Percentiles rank a stretch among this genome's conserved stretches.
Evolutionary conservation across 37 sponge, comb jelly and placozoan species (phyloP).

Genomic region (Chondrosia reniformis): DNA sequence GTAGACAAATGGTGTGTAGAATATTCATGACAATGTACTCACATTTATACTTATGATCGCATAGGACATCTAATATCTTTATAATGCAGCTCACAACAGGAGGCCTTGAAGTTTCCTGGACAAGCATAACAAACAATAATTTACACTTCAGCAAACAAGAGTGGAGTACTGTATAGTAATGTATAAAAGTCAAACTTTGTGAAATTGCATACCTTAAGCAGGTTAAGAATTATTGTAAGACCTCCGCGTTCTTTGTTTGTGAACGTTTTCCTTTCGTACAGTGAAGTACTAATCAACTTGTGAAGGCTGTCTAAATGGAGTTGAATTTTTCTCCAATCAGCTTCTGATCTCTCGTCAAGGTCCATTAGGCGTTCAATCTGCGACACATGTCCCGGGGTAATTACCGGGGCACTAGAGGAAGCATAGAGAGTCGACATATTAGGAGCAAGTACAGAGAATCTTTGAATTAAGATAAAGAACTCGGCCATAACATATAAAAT

Average conservation of each 20-base stretch:
- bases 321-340: not conserved
- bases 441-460: too few relatives aligned
- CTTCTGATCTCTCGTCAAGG: not conserved
- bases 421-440: not conserved
- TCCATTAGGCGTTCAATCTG: not conserved
- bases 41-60: conserved; percentile 41
- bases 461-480: too few relatives aligned
- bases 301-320: not conserved
- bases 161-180: too few relatives aligned
- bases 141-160: not conserved
- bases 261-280: conserved; percentile 3
- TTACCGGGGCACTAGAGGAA: not conserved
- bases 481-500: too few relatives aligned
- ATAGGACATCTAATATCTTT: conserved; percentile 19
- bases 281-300: not conserved
- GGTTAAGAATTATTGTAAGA: not conserved
- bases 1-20: too few relatives aligned
- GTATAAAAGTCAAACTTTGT: too few relatives aligned
- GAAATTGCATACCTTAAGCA: not conserved
- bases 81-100: not conserved
- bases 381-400: not conserved
- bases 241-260: conserved; percentile 6
- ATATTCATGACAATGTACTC: not conserved
- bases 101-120: not conserved
- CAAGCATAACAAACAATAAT: not conserved